Percentiles rank a stretch among this genome's conserved stretches.
phyloP scores from a whole-genome alignment of 2,888 invertebrate genomes.

The Drosophila mayaguana region DNA sequence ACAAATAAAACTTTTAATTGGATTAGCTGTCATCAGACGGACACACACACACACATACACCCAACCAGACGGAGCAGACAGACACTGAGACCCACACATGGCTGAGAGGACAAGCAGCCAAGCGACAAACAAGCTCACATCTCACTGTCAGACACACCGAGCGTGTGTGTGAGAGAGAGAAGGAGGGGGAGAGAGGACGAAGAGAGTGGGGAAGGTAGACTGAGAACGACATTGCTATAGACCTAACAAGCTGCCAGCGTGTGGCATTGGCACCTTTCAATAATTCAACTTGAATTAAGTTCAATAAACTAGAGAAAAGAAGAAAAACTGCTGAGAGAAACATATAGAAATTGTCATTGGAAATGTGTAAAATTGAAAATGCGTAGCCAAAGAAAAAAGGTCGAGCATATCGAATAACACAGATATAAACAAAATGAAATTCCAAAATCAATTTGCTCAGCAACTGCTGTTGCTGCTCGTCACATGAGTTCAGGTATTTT shows the following conservation, averaged over 20 bases:
- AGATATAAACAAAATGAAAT: constrained; percentile 25
- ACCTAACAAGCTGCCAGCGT: constrained; percentile 40
- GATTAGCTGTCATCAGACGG: constrained; percentile 78
- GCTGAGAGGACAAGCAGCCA: constrained; percentile 54
- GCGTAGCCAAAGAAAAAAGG: constrained; percentile 23
- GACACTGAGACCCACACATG: constrained; percentile 25
- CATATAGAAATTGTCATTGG: constrained; percentile 22
- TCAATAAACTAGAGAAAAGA: constrained; percentile 52
- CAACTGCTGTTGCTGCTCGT: background rate
- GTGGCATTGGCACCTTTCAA: constrained; percentile 70
- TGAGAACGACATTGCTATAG: constrained; percentile 38
- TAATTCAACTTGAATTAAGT: constrained; percentile 69
- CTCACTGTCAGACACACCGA: constrained; percentile 66
- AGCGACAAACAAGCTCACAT: constrained; percentile 75
- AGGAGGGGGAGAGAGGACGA: background rate
- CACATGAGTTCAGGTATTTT: background rate
- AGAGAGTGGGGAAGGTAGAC: constrained; percentile 6
- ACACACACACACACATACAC: constrained; percentile 26
- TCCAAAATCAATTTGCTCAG: constrained; percentile 3
- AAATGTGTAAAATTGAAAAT: constrained; percentile 42
- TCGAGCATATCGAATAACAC: constrained; percentile 27
- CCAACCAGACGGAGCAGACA: constrained; percentile 3
- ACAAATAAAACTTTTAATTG: constrained; percentile 83
- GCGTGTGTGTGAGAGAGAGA: background rate
- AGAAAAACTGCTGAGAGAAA: constrained; percentile 14